phyloP scores from a whole-genome alignment of 2,797 vertebrate species.

The Enteromius anoplus region DNA sequence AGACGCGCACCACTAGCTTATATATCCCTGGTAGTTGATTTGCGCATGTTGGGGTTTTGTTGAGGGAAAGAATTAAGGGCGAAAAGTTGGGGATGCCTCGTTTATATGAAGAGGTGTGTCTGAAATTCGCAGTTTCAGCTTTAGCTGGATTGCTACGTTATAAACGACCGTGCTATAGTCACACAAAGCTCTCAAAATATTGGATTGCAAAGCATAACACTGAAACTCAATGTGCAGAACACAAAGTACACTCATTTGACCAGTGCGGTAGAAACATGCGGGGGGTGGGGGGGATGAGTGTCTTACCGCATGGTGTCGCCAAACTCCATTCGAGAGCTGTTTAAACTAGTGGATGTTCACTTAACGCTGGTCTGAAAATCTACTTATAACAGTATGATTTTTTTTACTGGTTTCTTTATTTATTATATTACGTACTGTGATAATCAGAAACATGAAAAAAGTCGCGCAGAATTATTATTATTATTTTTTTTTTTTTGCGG shows the following conservation, averaged over 20 bases:
- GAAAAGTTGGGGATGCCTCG: constrained; percentile 8
- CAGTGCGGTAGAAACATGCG: constrained; percentile 60
- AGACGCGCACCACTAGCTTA: constrained; percentile 35
- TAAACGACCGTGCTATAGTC: not conserved
- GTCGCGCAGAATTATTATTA: not conserved
- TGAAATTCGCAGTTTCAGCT: not conserved
- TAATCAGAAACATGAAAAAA: not conserved
- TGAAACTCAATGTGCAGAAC: constrained; percentile 47
- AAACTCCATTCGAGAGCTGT: constrained; percentile 58
- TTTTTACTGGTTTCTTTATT: not conserved
- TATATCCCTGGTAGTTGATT: not conserved
- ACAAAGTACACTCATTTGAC: constrained; percentile 57
- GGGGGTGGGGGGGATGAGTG: constrained; percentile 26
- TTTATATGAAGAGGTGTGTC: not conserved
- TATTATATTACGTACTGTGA: not conserved
- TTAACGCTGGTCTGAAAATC: not conserved
- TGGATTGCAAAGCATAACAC: not conserved
- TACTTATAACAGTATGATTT: not conserved
- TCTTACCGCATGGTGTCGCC: constrained; percentile 68
- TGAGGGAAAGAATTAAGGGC: not conserved
- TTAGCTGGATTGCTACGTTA: not conserved
- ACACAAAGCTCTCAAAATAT: not conserved
- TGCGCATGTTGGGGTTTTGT: not conserved
- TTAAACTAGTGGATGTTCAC: constrained; percentile 46
- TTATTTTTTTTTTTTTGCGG: not conserved